Base-by-base conservation (phyloP, 2,113 vertebrate genomes). In the Oreamnos americanus region DNA sequence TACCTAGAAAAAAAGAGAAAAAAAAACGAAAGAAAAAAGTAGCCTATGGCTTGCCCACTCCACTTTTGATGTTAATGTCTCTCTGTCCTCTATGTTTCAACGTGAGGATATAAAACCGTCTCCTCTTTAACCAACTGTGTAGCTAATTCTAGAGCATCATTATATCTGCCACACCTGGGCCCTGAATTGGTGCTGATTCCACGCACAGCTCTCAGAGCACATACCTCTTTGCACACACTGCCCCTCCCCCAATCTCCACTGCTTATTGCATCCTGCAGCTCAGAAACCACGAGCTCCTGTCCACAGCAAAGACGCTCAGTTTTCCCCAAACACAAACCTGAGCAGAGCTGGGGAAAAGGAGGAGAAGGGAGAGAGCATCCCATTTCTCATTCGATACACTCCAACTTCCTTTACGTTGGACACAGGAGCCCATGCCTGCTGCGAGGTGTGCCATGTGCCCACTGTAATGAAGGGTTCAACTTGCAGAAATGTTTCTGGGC, bases 181-280 rank as follows among this genome's bases (percentile, higher is more conserved):
- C 67, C n/a, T 17, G 6, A 39, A 26, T 1, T 8, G 7, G 57
- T 1, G 26, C 53, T 28, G 30, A 85, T 10, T 67, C 64, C 1
- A 1, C 0, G 1, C 45, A 11, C 1, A 15, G 30, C 30, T 47
- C 6, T n/a, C 15, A 1, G 36, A 62, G 71, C 33, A 19, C 0
- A 1, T 2, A 28, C 51, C 33, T 14, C 39, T 39, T 39, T n/a
- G 28, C 25, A 25, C 43, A 23, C 10, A 12, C 43, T 13, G 17
- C 62, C 62, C 43, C 0, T 12, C 16, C n/a, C 28, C 78, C 12
- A 55, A 3, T 16, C 43, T 76, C 76, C 26, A 0, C 2, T 19
- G 58, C 21, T 60, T 14, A 26, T 25, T 21, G 28, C 2, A 14
- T 33, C 43, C 25, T 15, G 43, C 17, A 53, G 67, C 33, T 51